Conservation (phyloP, 2,113 vertebrate genomes). For the Columbina picui region DNA sequence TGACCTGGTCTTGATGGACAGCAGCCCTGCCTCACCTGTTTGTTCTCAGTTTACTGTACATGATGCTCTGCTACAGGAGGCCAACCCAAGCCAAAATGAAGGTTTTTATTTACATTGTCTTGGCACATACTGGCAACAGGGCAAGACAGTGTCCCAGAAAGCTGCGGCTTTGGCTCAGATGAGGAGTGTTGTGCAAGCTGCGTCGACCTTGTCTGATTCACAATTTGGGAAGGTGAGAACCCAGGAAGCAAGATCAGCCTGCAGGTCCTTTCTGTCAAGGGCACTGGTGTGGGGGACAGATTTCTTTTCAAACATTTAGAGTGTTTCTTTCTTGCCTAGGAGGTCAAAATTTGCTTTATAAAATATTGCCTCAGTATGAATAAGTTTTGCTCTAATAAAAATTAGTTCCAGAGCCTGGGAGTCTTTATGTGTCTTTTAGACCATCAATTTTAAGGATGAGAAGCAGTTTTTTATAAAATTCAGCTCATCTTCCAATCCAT, state of each 20-base stretch:
- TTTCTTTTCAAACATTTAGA: background rate
- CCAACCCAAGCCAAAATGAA: background rate
- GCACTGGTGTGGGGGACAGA: fast-evolving
- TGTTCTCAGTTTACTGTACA: background rate
- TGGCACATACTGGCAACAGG: fast-evolving
- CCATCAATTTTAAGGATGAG: background rate
- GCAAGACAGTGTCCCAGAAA: background rate
- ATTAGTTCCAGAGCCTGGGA: background rate
- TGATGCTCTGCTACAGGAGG: background rate
- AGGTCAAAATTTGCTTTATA: background rate
- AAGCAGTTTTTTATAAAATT: background rate
- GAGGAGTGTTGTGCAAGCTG: background rate
- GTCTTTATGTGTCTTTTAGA: background rate
- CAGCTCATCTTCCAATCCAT: background rate
- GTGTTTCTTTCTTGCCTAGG: background rate
- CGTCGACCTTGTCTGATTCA: fast-evolving
- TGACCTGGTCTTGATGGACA: fast-evolving
- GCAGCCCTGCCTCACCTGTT: background rate
- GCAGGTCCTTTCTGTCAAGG: background rate
- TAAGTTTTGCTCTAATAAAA: background rate
- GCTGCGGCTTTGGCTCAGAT: background rate
- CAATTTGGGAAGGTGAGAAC: background rate
- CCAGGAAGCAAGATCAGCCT: background rate
- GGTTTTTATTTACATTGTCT: background rate
- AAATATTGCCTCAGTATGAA: background rate